phyloP scores from a whole-genome alignment of 2,888 invertebrate species.

The Tipula unca region DNA sequence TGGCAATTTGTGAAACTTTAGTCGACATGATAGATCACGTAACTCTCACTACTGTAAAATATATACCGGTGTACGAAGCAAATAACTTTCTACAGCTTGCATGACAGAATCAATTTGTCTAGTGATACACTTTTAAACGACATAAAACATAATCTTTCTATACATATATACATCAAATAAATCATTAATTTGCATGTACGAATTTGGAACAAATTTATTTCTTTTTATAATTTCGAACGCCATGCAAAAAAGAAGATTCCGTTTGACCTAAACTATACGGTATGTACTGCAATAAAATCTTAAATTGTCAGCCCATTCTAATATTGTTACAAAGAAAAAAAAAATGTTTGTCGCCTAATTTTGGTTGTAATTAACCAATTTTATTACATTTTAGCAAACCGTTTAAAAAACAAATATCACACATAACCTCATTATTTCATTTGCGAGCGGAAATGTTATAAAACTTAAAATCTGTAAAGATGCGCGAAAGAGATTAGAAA shows the following conservation, averaged over 20 bases:
- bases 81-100: neutral
- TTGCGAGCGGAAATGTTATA: neutral
- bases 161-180: neutral
- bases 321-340: neutral
- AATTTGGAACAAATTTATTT: neutral
- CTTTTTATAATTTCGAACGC: neutral
- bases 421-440: neutral
- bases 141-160: neutral
- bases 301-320: neutral
- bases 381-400: neutral
- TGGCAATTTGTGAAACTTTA: too few species aligned
- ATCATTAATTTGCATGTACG: neutral
- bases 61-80: neutral
- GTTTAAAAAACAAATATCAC: neutral
- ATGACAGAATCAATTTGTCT: neutral
- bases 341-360: neutral
- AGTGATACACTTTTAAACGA: neutral
- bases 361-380: neutral
- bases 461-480: neutral
- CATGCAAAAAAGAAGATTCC: neutral
- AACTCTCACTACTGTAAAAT: too few species aligned
- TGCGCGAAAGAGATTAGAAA: neutral
- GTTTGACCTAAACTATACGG: neutral
- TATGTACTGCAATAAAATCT: too few species aligned
- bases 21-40: too few species aligned